Percentiles rank a stretch among this genome's conserved stretches.
Evolutionary conservation across 2,888 invertebrate genomes (phyloP).

Genomic region (Cecidostiba fungosa): DNA sequence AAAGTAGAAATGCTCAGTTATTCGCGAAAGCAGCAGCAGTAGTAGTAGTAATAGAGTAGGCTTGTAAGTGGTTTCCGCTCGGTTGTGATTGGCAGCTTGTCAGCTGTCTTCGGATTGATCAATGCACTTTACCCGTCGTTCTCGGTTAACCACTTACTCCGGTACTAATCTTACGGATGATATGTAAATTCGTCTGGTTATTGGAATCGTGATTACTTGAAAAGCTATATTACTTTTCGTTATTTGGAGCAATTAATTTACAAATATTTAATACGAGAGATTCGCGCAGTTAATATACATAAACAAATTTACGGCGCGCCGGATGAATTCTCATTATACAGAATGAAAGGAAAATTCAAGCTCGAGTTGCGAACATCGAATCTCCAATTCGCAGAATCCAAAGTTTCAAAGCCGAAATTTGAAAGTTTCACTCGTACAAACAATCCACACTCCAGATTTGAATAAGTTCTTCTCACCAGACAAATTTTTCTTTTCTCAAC

Average conservation of each 20-base stretch:
- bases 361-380: neutral
- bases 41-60: too few species aligned
- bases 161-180: too few species aligned
- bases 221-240: too few species aligned
- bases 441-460: neutral
- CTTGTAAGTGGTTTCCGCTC: neutral
- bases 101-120: neutral
- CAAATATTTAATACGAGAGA: too few species aligned
- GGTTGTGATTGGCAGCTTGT: neutral
- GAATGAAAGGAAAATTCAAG: neutral
- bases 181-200: too few species aligned
- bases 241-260: too few species aligned
- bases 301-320: neutral
- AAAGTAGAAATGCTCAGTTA: too few species aligned
- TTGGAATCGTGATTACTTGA: too few species aligned
- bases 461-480: neutral
- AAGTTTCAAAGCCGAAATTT: neutral
- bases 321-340: constrained; percentile 1
- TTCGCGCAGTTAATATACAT: neutral
- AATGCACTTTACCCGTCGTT: neutral
- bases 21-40: too few species aligned
- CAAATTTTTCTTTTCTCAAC: neutral
- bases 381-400: neutral
- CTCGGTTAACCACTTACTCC: neutral
- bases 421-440: neutral